Conservation (phyloP, 2,797 vertebrate genomes). For the Lepilemur septentrionalis region DNA sequence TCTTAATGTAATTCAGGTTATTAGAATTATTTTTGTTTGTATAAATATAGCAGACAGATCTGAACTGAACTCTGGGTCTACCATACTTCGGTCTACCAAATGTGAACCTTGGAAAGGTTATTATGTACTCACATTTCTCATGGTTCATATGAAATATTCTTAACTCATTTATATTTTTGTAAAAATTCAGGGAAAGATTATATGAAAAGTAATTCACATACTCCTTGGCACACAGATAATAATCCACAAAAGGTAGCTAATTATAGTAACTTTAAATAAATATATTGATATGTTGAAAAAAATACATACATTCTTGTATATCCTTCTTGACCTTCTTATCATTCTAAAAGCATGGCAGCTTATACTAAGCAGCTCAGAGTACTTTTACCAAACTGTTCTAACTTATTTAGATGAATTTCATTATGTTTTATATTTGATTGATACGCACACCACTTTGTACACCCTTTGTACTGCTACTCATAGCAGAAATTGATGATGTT, state of each 20-base stretch:
- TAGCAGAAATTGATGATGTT: slow-evolving; percentile 51
- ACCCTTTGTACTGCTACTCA: slow-evolving; percentile 14
- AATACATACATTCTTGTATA: neutral
- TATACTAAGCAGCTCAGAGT: slow-evolving; percentile 20
- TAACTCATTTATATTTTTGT: neutral
- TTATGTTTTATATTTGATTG: slow-evolving; percentile 74
- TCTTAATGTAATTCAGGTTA: neutral
- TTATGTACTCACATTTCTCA: neutral
- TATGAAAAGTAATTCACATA: neutral
- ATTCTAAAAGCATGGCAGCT: neutral
- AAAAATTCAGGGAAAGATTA: neutral
- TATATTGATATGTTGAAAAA: slow-evolving; percentile 30
- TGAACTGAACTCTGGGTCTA: neutral
- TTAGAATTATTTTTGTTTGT: neutral
- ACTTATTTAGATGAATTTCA: slow-evolving; percentile 69
- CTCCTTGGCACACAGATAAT: neutral
- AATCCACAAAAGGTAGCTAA: neutral
- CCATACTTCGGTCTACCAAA: neutral
- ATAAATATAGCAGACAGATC: neutral
- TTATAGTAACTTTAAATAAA: slow-evolving; percentile 52
- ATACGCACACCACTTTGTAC: slow-evolving; percentile 31
- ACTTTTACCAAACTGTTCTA: slow-evolving; percentile 64
- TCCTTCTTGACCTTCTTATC: neutral
- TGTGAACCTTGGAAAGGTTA: neutral
- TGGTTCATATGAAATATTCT: neutral